Evolutionary conservation across 2,888 invertebrate species (phyloP), one percentile per base, ranked within the genome.

Genomic region (Anoplius nigerrimus): DNA sequence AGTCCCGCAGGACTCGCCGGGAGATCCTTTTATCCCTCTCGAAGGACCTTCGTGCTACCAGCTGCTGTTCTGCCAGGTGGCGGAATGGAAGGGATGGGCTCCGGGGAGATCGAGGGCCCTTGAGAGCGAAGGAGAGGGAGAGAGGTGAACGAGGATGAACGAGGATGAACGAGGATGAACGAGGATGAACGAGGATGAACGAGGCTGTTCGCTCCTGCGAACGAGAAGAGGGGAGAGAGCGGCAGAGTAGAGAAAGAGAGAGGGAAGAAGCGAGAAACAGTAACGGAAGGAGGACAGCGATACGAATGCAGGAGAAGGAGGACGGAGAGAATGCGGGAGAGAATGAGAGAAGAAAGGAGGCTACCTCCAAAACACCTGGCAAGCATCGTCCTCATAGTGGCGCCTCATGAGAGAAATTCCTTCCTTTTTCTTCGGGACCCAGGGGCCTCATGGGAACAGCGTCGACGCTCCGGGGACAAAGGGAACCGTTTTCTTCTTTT

Each of bases 281-380:
- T n/a, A 53, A 22, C 53, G 24, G 21, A 22, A 21, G 21, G 22
- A 53, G 11, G 34, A 34, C 34, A 34, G 34, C 11, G 34, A 6
- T 34, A 34, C 34, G 34, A n/a, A n/a, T n/a, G 11, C 27, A 5
- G 34, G 34, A 34, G 57, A 55, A 59, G 18, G 20, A 24, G 11
- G 48, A 55, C 59, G 56, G 15, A 22, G 13, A 6, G 48, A 13
- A 24, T 4, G 15, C 48, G 11, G 53, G 54, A 20, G 21, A 24
- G 62, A 60, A 24, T 59, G 74, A 68, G 55, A 70, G 46, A 59
- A 51, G 24, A 45, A 48, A 53, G 70, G 53, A 62, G 55, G 57
- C 68, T 74, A 75, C 75, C 70, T 77, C 70, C 68, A 75, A 79
- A 84, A 84, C 84, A 84, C 84, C 84, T 84, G 84, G 83, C 84